A percentile compares a stretch with the other conserved stretches of the same genome.
phyloP scores from a whole-genome alignment of 2,113 vertebrate genomes.

The Erinaceus europaeus region DNA sequence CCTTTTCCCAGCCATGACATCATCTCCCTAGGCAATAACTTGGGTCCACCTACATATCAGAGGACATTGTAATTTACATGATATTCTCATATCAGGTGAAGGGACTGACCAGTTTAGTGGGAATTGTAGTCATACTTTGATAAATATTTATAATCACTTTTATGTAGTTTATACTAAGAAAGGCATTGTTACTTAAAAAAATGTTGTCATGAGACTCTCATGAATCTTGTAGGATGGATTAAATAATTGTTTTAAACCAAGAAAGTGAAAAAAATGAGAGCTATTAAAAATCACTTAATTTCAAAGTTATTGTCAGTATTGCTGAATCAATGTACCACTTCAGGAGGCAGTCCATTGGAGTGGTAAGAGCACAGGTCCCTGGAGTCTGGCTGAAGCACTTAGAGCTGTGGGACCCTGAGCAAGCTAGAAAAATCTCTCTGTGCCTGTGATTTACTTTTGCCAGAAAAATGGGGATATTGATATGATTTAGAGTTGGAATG shows the following conservation, averaged over 20 bases:
- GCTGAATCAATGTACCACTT: background rate
- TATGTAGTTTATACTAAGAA: background rate
- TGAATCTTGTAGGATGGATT: background rate
- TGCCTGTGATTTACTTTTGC: background rate
- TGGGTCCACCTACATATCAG: too few species aligned
- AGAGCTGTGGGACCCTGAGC: background rate
- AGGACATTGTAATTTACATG: too few species aligned
- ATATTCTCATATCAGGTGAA: background rate
- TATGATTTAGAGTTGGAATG: background rate
- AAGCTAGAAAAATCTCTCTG: background rate
- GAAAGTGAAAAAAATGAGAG: background rate
- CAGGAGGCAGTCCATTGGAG: accelerated
- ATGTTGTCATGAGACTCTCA: background rate
- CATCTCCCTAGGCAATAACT: too few species aligned
- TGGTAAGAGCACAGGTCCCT: accelerated
- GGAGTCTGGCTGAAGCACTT: background rate
- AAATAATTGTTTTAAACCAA: background rate
- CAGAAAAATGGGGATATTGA: background rate
- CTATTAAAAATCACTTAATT: background rate
- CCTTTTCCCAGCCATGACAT: too few species aligned
- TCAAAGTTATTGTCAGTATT: background rate
- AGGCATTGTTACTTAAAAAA: background rate
- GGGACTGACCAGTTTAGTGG: background rate
- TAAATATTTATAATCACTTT: slow-evolving; percentile 23
- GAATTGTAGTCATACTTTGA: background rate